Evolutionary conservation across 2,113 vertebrate genomes (phyloP).

Genomic region (Perca schrenkii): DNA sequence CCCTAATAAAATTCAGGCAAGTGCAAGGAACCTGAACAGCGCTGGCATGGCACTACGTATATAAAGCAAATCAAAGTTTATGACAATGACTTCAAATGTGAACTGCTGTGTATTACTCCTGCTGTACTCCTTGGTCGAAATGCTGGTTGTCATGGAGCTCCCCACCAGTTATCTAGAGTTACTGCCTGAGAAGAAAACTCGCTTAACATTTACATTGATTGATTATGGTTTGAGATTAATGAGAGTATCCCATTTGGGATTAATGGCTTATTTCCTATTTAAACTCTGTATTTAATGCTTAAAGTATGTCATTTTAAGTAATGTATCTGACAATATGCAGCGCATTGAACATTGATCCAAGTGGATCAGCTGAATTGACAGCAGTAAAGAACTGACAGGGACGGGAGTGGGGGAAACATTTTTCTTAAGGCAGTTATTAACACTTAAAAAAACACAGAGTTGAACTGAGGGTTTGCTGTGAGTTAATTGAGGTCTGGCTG

Average conservation of each 20-base stretch:
- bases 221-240: constrained; percentile 53
- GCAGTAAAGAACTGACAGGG: neutral
- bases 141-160: constrained; percentile 12
- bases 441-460: constrained; percentile 58
- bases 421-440: constrained; percentile 59
- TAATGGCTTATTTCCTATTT: constrained; percentile 47
- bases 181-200: constrained; percentile 14
- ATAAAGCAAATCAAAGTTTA: constrained; percentile 64
- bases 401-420: constrained; percentile 23
- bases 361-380: neutral
- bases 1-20: constrained; percentile 67
- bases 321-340: constrained; percentile 23
- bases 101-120: constrained; percentile 38
- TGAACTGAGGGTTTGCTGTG: constrained; percentile 51
- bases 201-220: constrained; percentile 41
- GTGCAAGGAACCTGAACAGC: constrained; percentile 53
- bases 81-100: constrained; percentile 58
- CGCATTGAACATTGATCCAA: constrained; percentile 41
- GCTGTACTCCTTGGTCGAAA: constrained; percentile 42
- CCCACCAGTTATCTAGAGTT: constrained; percentile 15
- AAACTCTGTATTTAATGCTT: constrained; percentile 32
- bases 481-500: constrained; percentile 74
- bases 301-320: constrained; percentile 32
- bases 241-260: constrained; percentile 34
- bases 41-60: constrained; percentile 34